Base-by-base conservation (phyloP, 92 coral and sea anemone genomes). In the Siderastrea siderea region DNA sequence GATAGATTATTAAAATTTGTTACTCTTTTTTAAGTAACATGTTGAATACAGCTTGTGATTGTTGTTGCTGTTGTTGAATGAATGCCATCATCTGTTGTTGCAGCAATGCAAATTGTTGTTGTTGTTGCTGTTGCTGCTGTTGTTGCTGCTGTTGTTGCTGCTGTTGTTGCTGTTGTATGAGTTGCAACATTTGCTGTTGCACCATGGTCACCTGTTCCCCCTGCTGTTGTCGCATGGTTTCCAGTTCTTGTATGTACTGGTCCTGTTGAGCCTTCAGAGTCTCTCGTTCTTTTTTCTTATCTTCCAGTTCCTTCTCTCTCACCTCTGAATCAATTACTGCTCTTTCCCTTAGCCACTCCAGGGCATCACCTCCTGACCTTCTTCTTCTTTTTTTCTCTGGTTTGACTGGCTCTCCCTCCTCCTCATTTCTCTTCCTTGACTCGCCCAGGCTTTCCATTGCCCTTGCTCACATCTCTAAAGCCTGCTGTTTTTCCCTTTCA, bases 131-230 rank as follows among this genome's bases (percentile, higher is more conserved):
- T n/a, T n/a, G n/a, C n/a, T n/a, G n/a, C n/a, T n/a, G n/a, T n/a
- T 55, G 65, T 17, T 79, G 84, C 73, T 79, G 84, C 72, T 79
- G 84, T 61, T 79, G 84, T 57, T 79, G 84, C 10, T 77, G 14
- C 50, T 77, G 82, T 45, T 77, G 82, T 49, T 79, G 84, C 12
- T 79, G 71, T 57, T 79, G 84, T 4, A 55, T 5, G 4, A 44
- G 47, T 7, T 77, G 81, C 66, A 55, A 14, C 50, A 26, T 57
- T 49, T 77, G 66, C 38, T 74, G 79, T 43, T 74, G 57, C 59
- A 38, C 15, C 47, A 68, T 8, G 8, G 12, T 68, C 10, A 26
- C 48, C 15, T 74, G 14, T 49, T 73, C 58, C 8, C n/a, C 9
- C n/a, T 48, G 55, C 46, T 73, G 55, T 47, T 73, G 57, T 73